Evolutionary conservation across 1,140 invertebrate species (phyloP).

Genomic region (Goniozus legneri): DNA sequence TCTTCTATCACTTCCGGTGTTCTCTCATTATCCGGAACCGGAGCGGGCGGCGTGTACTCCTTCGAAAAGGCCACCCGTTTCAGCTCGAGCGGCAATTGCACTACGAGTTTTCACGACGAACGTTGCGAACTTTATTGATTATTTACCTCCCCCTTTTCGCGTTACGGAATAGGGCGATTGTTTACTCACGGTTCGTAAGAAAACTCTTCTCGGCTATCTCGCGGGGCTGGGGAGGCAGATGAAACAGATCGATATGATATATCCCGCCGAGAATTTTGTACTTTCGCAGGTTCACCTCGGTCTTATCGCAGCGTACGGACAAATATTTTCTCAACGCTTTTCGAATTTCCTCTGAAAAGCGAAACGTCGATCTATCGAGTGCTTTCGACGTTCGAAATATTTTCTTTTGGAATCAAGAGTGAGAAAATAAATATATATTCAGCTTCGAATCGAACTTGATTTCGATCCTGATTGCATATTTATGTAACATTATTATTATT

Average conservation of each 20-base stretch:
- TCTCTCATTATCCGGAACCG: constrained; percentile 63
- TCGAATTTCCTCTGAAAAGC: constrained; percentile 31
- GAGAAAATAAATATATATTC: too few relatives aligned
- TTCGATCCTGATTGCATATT: too few relatives aligned
- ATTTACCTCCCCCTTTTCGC: too few relatives aligned
- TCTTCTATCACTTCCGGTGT: constrained; percentile 78
- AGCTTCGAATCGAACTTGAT: too few relatives aligned
- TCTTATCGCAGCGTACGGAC: constrained; percentile 40
- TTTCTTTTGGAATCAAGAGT: too few relatives aligned
- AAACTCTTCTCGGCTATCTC: constrained; percentile 46
- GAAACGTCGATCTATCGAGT: constrained; percentile 7
- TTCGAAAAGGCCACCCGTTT: constrained; percentile 65
- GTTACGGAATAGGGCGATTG: too few relatives aligned
- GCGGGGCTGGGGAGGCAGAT: constrained; percentile 65
- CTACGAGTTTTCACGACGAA: too few relatives aligned
- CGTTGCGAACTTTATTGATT: too few relatives aligned
- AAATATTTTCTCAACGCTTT: constrained; percentile 40
- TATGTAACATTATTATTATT: too few relatives aligned
- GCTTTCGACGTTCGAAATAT: too few relatives aligned
- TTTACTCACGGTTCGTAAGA: constrained; percentile 51
- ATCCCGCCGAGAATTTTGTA: constrained; percentile 64
- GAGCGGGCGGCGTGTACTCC: constrained; percentile 66
- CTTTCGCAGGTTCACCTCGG: constrained; percentile 66
- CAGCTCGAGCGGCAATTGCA: constrained; percentile 65
- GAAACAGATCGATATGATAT: constrained; percentile 61